Percentiles rank a stretch among this genome's conserved stretches.
These are phyloP conservation scores for Perdita meconis DNA, from an alignment of 2,888 invertebrate species.

Conservation along the genomic window DNA sequence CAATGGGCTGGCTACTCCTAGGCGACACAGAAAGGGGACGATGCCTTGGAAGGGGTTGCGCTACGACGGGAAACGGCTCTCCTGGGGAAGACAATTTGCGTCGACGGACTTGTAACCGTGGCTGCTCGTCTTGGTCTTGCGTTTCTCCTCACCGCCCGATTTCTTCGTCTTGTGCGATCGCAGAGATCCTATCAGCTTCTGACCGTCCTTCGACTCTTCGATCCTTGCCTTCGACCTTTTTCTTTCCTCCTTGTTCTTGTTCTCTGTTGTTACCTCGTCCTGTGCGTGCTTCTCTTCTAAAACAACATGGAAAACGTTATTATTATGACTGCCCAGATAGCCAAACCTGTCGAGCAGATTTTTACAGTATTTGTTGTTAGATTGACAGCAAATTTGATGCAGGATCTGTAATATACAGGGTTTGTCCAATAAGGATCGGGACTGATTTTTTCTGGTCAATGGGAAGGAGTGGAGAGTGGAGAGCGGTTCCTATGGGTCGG, in stretches of 20 bases:
- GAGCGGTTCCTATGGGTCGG: too few species aligned
- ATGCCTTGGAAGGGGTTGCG: slow-evolving; percentile 22
- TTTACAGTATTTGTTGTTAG: too few species aligned
- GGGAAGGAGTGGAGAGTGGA: too few species aligned
- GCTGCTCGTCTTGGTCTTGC: slow-evolving; percentile 58
- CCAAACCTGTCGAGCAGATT: too few species aligned
- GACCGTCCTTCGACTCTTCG: slow-evolving; percentile 68
- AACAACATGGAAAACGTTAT: slow-evolving; percentile 54
- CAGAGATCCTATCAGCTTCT: slow-evolving; percentile 75
- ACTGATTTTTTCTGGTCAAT: too few species aligned
- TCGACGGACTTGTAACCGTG: slow-evolving; percentile 69
- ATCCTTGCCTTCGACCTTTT: slow-evolving; percentile 61
- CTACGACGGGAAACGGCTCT: slow-evolving; percentile 78
- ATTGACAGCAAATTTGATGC: too few species aligned
- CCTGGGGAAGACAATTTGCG: slow-evolving; percentile 78
- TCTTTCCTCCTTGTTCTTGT: slow-evolving; percentile 72
- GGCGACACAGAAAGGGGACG: slow-evolving; percentile 20
- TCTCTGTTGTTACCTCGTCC: slow-evolving; percentile 81
- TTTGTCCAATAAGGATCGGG: too few species aligned
- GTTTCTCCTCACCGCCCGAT: slow-evolving; percentile 72
- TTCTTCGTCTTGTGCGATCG: slow-evolving; percentile 75
- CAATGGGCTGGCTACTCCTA: slow-evolving; percentile 13
- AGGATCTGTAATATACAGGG: too few species aligned
- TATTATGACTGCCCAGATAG: too few species aligned
- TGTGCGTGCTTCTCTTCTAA: slow-evolving; percentile 82